Conservation (phyloP, 2,888 invertebrate species). For the Stenodema calcarata region DNA sequence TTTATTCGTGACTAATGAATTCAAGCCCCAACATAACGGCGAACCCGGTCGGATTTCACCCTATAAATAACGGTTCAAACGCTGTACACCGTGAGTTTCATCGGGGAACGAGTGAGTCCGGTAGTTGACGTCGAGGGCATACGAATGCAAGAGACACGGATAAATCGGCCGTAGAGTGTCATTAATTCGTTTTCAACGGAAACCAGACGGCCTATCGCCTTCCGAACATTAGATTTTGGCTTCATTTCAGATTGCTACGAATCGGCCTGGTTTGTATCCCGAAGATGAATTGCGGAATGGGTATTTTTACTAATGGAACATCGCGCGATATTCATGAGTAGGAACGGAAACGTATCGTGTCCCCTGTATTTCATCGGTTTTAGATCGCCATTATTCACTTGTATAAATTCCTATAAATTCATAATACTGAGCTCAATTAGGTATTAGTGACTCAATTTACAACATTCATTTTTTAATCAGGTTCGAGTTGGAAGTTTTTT, state of each 20-base stretch:
- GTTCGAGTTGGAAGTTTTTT: not conserved
- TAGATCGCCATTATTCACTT: too few species aligned
- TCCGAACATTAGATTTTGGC: slow-evolving; percentile 4
- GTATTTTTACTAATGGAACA: not conserved
- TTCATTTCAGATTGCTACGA: not conserved
- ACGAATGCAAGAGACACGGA: not conserved
- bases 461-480: too few species aligned
- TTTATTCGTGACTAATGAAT: too few species aligned
- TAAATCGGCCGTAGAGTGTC: not conserved
- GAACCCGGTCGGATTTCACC: too few species aligned
- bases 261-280: not conserved
- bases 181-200: not conserved
- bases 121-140: not conserved
- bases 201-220: not conserved
- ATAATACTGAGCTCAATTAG: too few species aligned
- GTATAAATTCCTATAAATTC: too few species aligned
- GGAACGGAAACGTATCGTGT: too few species aligned
- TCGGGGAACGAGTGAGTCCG: not conserved
- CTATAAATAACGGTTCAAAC: too few species aligned
- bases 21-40: too few species aligned
- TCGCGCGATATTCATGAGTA: not conserved
- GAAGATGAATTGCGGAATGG: not conserved
- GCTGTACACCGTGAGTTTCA: not conserved
- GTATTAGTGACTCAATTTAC: too few species aligned
- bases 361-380: too few species aligned